These are phyloP conservation scores for Capromys pilorides DNA, from an alignment of 2,797 vertebrate species.

Conservation along the genomic window DNA sequence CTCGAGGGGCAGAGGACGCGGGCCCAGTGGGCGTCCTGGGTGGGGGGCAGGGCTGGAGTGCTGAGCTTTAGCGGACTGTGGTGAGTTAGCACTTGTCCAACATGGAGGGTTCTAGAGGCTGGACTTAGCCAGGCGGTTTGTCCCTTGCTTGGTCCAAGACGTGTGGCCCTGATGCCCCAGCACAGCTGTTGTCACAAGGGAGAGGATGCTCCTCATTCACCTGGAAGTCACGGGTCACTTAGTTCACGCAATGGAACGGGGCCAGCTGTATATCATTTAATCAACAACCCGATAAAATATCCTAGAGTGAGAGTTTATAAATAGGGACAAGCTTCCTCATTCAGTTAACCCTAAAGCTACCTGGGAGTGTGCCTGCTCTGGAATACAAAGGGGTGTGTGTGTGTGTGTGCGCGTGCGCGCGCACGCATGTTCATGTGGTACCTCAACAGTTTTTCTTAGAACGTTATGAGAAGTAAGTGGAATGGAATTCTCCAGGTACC, in stretches of 20 bases:
- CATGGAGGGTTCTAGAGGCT: not conserved
- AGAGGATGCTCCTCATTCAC: not conserved
- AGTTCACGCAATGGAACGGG: fast-evolving
- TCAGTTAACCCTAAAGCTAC: not conserved
- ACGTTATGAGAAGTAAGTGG: not conserved
- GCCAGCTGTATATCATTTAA: not conserved
- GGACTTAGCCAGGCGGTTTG: too few relatives aligned
- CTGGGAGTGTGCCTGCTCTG: not conserved
- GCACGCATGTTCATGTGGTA: too few relatives aligned
- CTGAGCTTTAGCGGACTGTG: too few relatives aligned
- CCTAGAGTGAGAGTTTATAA: not conserved
- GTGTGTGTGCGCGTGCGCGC: too few relatives aligned
- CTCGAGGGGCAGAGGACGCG: not conserved
- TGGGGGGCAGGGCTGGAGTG: not conserved
- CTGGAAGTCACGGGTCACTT: too few relatives aligned
- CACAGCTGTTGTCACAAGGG: too few relatives aligned
- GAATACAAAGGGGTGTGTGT: not conserved
- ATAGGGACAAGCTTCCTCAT: not conserved
- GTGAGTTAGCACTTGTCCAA: not conserved
- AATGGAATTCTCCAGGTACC: too few relatives aligned
- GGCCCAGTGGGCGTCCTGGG: not conserved
- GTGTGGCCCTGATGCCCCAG: not conserved
- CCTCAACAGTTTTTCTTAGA: not conserved
- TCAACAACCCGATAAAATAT: not conserved
- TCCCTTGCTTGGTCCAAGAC: not conserved